phyloP scores from a whole-genome alignment of 2,888 invertebrate species.

The Lathronympha strigana region DNA sequence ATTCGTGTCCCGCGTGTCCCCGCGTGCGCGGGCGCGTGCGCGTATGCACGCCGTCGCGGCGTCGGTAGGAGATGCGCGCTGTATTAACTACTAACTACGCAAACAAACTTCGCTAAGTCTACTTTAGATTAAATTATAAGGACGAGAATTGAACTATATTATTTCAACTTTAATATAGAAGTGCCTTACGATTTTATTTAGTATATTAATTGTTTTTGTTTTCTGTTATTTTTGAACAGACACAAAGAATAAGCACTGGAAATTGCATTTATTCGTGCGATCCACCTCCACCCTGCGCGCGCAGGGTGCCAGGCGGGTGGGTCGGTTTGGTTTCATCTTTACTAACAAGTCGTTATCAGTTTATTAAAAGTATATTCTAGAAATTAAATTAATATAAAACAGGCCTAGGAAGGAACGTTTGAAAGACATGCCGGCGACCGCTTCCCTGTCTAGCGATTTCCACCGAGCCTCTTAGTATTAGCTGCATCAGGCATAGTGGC shows the following conservation, averaged over 20 bases:
- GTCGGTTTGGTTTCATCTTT: constrained; percentile 58
- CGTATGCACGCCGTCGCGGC: constrained; percentile 52
- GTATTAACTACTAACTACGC: constrained; percentile 59
- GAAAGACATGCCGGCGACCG: constrained; percentile 25
- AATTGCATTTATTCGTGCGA: constrained; percentile 74
- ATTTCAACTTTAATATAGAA: constrained; percentile 78
- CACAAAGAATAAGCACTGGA: constrained; percentile 64
- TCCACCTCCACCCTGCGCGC: constrained; percentile 62
- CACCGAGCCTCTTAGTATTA: constrained; percentile 35
- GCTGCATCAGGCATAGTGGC: constrained; percentile 42
- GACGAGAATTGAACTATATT: constrained; percentile 64
- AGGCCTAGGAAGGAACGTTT: constrained; percentile 36
- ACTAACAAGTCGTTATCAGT: constrained; percentile 53
- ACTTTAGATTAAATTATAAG: constrained; percentile 61
- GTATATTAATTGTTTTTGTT: constrained; percentile 65
- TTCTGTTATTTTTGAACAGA: constrained; percentile 56
- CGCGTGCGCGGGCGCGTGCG: no score
- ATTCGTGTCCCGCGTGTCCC: constrained; percentile 52
- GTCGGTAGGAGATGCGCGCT: constrained; percentile 46
- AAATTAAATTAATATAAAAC: constrained; percentile 28
- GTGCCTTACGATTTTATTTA: constrained; percentile 83
- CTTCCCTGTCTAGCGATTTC: constrained; percentile 34
- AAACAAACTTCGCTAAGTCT: constrained; percentile 59
- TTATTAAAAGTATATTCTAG: constrained; percentile 40
- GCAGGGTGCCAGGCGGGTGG: constrained; percentile 57